Percentiles rank a stretch among this genome's conserved stretches.
These are phyloP conservation scores for Alethe castanea DNA, from an alignment of 2,113 vertebrate species.

Conservation along the genomic window DNA sequence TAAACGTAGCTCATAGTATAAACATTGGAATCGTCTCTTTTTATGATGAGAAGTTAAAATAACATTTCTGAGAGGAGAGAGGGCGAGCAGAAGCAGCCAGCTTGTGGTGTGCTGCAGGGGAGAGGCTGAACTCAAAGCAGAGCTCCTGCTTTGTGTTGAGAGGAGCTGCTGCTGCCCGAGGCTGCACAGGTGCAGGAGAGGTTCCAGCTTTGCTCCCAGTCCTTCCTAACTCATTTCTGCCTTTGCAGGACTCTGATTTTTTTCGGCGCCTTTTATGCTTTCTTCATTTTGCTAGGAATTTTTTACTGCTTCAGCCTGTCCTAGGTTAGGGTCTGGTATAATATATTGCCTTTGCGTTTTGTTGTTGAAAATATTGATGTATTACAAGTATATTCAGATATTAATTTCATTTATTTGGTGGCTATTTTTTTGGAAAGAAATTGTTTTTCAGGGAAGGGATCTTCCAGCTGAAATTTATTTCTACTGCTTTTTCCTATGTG, in stretches of 20 bases:
- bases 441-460: neutral
- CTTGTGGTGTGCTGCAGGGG: neutral
- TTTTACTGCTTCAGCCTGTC: neutral
- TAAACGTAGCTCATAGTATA: constrained; percentile 62
- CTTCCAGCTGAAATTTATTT: neutral
- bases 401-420: neutral
- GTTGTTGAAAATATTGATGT: neutral
- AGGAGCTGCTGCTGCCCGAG: neutral
- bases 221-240: neutral
- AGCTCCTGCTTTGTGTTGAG: neutral
- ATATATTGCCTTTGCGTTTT: neutral
- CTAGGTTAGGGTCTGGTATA: neutral
- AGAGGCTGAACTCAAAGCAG: neutral
- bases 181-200: neutral
- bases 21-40: constrained; percentile 64
- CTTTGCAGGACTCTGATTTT: neutral
- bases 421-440: neutral
- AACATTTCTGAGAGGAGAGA: neutral
- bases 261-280: neutral
- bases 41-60: constrained; percentile 55
- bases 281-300: neutral
- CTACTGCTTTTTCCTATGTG: neutral
- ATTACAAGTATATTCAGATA: neutral
- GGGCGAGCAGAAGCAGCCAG: neutral
- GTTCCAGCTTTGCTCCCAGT: neutral